Percentiles rank a stretch among this genome's conserved stretches.
phyloP scores from a whole-genome alignment of 2,113 vertebrate genomes.

The Sphaerodactylus townsendi region DNA sequence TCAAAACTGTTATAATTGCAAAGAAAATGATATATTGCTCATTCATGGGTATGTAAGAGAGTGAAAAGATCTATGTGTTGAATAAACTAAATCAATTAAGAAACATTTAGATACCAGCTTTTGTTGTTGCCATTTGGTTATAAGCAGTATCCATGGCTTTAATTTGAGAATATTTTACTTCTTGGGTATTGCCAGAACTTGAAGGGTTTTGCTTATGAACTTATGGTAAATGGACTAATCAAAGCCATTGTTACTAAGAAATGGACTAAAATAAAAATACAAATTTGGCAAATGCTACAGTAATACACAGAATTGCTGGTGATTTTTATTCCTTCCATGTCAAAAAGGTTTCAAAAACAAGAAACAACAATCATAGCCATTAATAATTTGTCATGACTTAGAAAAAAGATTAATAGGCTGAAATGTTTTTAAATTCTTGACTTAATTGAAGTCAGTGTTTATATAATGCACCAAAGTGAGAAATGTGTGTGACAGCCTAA shows the following conservation, averaged over 20 bases:
- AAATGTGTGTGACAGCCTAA: conserved; percentile 57
- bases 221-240: background rate
- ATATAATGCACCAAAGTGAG: conserved; percentile 61
- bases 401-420: conserved; percentile 46
- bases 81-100: background rate
- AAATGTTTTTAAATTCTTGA: conserved; percentile 65
- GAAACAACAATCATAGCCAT: conserved; percentile 47
- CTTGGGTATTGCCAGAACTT: background rate
- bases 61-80: too few species aligned
- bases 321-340: background rate
- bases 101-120: background rate
- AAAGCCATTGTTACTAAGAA: conserved; percentile 15
- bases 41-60: too few species aligned
- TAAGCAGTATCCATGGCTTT: background rate
- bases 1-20: too few species aligned
- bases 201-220: conserved; percentile 5
- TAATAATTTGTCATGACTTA: conserved; percentile 57
- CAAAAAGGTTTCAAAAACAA: conserved; percentile 29
- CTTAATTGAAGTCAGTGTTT: conserved; percentile 67
- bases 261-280: conserved; percentile 14
- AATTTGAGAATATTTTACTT: background rate
- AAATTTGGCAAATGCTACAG: conserved; percentile 25
- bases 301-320: conserved; percentile 6
- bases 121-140: background rate
- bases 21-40: too few species aligned